Evolutionary conservation across 2,888 invertebrate species (phyloP).

Genomic region (Iphiclides podalirius): DNA sequence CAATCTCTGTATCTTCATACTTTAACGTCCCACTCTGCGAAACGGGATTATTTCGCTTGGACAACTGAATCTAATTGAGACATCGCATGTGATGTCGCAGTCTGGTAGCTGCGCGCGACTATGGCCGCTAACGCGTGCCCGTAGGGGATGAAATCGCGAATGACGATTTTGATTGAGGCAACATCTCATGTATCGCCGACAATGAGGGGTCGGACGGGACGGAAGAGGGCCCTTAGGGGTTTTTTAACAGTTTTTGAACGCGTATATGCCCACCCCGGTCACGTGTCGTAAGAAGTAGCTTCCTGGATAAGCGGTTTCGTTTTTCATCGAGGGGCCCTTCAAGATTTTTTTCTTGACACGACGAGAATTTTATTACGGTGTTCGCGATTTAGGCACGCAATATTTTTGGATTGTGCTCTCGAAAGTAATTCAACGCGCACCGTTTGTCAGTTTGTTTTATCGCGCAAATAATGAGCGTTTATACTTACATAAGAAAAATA

Average conservation of each 20-base stretch:
- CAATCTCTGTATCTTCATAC: conserved; percentile 18
- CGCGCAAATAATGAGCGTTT: too few species aligned
- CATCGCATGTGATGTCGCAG: conserved; percentile 32
- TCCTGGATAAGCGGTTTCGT: conserved; percentile 72
- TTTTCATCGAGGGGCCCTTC: conserved; percentile 50
- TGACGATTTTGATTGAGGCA: conserved; percentile 13
- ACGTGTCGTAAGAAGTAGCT: conserved; percentile 77
- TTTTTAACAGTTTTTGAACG: conserved; percentile 67
- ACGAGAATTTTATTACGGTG: conserved; percentile 35
- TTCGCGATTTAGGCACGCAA: too few species aligned
- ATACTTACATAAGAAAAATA: too few species aligned
- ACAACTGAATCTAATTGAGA: conserved; percentile 59
- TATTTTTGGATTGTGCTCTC: too few species aligned
- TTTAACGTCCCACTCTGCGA: conserved; percentile 34
- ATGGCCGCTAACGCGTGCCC: conserved; percentile 23
- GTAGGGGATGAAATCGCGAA: conserved; percentile 24
- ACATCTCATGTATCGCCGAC: conserved; percentile 21
- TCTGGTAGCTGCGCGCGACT: conserved; percentile 31
- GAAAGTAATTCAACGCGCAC: too few species aligned
- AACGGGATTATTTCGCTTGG: conserved; percentile 54
- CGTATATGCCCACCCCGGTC: conserved; percentile 73
- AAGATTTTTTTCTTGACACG: conserved; percentile 29
- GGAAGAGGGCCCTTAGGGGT: conserved; percentile 58
- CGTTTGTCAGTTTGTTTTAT: too few species aligned
- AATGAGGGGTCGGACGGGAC: conserved; percentile 35